A percentile compares a stretch with the other conserved stretches of the same genome.
Conservation (phyloP, 1,140 invertebrate species). For the Rhyacophila brunnea region DNA sequence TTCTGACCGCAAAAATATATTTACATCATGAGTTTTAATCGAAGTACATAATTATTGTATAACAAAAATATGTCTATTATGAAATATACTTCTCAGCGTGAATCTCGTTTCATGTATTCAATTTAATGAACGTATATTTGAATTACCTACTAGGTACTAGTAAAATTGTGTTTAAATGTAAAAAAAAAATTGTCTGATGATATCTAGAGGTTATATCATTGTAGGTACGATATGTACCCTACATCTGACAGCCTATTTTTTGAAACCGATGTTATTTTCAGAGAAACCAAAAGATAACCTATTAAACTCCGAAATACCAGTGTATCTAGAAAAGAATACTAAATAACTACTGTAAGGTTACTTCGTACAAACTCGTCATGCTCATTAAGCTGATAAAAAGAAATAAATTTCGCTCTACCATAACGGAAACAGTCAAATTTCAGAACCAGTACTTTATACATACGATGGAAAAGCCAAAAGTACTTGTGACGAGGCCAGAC, state of each 20-base stretch:
- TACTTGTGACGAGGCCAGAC: slow-evolving; percentile 59
- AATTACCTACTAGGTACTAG: too few species aligned
- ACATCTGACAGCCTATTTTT: slow-evolving; percentile 11
- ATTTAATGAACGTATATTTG: too few species aligned
- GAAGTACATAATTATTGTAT: too few species aligned
- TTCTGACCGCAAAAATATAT: too few species aligned
- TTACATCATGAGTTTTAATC: too few species aligned
- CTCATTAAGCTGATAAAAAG: background rate
- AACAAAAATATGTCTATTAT: too few species aligned
- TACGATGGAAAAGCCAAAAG: slow-evolving; percentile 45
- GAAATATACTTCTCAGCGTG: too few species aligned
- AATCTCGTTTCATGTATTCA: too few species aligned
- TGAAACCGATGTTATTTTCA: slow-evolving; percentile 22
- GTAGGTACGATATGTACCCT: slow-evolving; percentile 8
- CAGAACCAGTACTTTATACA: slow-evolving; percentile 11
- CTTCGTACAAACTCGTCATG: background rate
- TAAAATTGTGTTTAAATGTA: too few species aligned
- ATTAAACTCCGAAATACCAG: background rate
- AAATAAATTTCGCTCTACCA: background rate
- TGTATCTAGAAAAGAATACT: slow-evolving; percentile 7
- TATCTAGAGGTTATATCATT: slow-evolving; percentile 10
- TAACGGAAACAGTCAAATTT: slow-evolving; percentile 2
- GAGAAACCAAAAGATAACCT: slow-evolving; percentile 5
- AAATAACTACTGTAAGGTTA: background rate
- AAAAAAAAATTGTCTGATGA: slow-evolving; percentile 2